A percentile compares a stretch with the other conserved stretches of the same genome.
Conservation (phyloP, 2,888 invertebrate species). For the Romanomermis culicivorax region DNA sequence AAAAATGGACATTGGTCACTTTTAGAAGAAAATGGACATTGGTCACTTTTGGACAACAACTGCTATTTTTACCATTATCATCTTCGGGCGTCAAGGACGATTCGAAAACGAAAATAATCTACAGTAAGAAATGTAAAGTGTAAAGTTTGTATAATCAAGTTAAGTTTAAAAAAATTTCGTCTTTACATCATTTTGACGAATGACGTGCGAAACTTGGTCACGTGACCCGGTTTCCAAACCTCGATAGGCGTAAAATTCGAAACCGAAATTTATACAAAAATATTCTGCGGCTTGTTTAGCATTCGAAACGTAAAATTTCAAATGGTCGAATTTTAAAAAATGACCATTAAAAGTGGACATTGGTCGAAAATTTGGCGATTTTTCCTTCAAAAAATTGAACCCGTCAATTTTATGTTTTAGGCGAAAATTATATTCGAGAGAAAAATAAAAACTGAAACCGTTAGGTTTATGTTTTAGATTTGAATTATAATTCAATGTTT, state of each 20-base stretch:
- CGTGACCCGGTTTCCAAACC: background rate
- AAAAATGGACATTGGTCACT: no score
- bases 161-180: background rate
- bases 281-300: background rate
- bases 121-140: constrained; percentile 17
- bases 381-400: no score
- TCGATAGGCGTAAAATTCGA: background rate
- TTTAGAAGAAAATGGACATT: no score
- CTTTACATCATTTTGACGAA: constrained; percentile 54
- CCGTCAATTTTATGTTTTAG: no score
- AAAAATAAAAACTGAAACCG: no score
- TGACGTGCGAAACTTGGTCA: background rate
- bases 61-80: constrained; percentile 26
- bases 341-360: no score
- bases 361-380: no score
- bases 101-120: constrained; percentile 77
- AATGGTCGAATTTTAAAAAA: background rate
- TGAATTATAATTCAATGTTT: no score
- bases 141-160: background rate
- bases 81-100: constrained; percentile 65
- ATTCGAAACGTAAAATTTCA: background rate
- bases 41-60: no score
- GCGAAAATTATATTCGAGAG: no score
- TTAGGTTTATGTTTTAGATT: no score
- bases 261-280: background rate